These are phyloP conservation scores for Bombus superbus DNA, from an alignment of 1,140 invertebrate genomes.

Conservation along the genomic window DNA sequence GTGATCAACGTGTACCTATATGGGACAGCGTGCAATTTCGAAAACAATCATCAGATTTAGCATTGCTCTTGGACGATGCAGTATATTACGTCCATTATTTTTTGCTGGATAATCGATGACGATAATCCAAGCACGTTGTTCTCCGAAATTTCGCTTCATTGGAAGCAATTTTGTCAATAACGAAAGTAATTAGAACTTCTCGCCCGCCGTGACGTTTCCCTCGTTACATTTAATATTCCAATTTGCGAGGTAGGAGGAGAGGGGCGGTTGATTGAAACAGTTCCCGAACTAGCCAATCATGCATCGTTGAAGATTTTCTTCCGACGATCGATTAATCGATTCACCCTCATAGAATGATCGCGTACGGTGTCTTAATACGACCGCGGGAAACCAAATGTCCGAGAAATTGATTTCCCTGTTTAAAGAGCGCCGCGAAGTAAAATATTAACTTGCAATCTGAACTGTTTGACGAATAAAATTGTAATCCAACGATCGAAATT, in stretches of 20 bases:
- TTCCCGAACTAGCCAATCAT: too few species aligned
- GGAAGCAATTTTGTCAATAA: not conserved
- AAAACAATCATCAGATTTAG: constrained; percentile 53
- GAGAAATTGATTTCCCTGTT: constrained; percentile 61
- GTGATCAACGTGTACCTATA: constrained; percentile 29
- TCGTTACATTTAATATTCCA: not conserved
- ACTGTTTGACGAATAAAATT: constrained; percentile 59
- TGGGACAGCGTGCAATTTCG: constrained; percentile 50
- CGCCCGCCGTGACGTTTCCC: not conserved
- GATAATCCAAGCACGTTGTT: not conserved
- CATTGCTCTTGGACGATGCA: constrained; percentile 35
- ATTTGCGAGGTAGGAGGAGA: not conserved
- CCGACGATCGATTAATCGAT: not conserved
- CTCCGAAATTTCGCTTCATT: not conserved
- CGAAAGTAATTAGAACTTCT: not conserved
- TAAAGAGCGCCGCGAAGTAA: constrained; percentile 55
- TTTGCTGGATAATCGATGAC: not conserved
- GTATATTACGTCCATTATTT: constrained; percentile 4
- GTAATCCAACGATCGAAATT: constrained; percentile 46
- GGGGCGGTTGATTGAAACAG: too few species aligned
- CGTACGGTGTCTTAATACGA: constrained; percentile 8
- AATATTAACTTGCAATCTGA: constrained; percentile 55
- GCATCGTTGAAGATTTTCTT: not conserved
- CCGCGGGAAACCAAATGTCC: constrained; percentile 33
- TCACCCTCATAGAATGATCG: not conserved